These are phyloP conservation scores for Cariama cristata DNA, from an alignment of 2,113 vertebrate genomes.

Conservation along the genomic window DNA sequence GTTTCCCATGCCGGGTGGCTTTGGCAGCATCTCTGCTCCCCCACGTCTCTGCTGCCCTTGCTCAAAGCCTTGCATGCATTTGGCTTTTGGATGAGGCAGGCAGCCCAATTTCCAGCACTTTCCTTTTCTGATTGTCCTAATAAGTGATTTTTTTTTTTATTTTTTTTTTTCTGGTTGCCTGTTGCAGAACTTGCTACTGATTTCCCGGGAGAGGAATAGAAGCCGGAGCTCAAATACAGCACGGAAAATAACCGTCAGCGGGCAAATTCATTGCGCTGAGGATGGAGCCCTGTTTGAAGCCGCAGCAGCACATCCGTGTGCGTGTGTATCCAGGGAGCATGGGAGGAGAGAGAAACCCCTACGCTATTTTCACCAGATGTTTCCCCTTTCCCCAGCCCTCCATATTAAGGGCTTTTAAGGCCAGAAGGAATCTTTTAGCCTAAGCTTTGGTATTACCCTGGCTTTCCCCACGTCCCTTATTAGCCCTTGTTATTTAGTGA, in stretches of 20 bases:
- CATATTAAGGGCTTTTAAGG: not conserved
- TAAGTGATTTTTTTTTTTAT: not conserved
- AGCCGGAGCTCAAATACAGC: not conserved
- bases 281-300: not conserved
- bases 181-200: not conserved
- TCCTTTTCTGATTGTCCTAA: not conserved
- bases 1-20: rapidly evolving
- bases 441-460: not conserved
- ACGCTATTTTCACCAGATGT: not conserved
- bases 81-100: not conserved
- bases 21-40: rapidly evolving
- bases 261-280: not conserved
- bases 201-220: slow-evolving; percentile 14
- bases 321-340: rapidly evolving
- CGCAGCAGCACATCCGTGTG: rapidly evolving
- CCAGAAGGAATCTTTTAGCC: not conserved
- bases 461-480: not conserved
- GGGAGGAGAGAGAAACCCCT: not conserved
- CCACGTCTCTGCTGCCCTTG: rapidly evolving
- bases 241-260: not conserved
- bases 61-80: rapidly evolving
- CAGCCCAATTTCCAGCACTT: not conserved
- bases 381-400: not conserved
- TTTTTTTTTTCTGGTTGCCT: not conserved
- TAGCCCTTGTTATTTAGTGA: not conserved